phyloP scores from a whole-genome alignment of 2,797 vertebrate genomes.

The Neopelma chrysocephalum region DNA sequence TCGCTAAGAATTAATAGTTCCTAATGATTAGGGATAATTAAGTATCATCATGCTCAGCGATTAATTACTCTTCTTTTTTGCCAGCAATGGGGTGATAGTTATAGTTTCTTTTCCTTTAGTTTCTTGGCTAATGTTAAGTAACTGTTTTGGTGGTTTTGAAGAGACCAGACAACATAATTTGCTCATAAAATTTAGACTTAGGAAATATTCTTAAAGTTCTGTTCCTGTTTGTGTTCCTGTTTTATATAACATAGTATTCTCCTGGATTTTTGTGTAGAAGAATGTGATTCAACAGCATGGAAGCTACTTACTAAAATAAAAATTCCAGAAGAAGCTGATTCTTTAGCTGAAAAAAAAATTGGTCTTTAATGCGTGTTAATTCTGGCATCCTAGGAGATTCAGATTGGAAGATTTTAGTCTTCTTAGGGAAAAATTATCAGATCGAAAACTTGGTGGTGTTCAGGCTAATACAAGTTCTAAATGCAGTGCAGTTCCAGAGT shows the following conservation, averaged over 20 bases:
- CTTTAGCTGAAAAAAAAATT: conserved; percentile 56
- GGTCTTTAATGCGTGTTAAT: conserved; percentile 58
- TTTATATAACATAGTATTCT: not conserved
- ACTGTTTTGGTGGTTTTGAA: not conserved
- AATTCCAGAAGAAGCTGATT: conserved; percentile 32
- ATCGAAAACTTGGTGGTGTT: not conserved
- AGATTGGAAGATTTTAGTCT: conserved; percentile 29
- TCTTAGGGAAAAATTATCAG: not conserved
- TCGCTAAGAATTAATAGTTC: not conserved
- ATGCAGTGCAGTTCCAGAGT: not conserved
- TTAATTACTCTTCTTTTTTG: not conserved
- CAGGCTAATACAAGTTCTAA: conserved; percentile 9
- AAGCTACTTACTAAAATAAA: conserved; percentile 44
- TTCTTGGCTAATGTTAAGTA: not conserved
- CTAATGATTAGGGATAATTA: not conserved
- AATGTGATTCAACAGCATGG: conserved; percentile 43
- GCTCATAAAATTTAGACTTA: not conserved
- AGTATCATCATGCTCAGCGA: not conserved
- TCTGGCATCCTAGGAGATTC: conserved; percentile 28
- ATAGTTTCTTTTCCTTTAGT: not conserved
- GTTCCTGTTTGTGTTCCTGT: not conserved
- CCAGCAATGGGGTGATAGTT: not conserved
- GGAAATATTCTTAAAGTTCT: not conserved
- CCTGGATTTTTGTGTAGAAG: not conserved
- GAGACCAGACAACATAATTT: not conserved